Percentiles rank a stretch among this genome's conserved stretches.
These are phyloP conservation scores for Microcebus jonahi DNA, from an alignment of 2,113 vertebrate genomes.

Conservation along the genomic window DNA sequence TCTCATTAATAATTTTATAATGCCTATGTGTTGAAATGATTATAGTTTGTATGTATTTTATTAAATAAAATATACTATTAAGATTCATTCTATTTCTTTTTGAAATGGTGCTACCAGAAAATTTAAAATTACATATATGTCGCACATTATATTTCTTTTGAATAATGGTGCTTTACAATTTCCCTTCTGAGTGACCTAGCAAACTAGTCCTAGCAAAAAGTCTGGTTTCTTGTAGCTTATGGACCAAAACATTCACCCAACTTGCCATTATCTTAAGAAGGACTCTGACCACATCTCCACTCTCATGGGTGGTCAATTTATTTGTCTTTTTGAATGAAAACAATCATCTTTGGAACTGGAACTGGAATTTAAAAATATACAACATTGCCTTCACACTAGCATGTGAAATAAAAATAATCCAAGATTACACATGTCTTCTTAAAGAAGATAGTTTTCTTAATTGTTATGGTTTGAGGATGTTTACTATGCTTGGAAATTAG, in stretches of 20 bases:
- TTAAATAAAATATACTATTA: neutral
- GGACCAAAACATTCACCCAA: neutral
- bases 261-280: neutral
- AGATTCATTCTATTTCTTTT: neutral
- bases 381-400: neutral
- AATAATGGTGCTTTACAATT: neutral
- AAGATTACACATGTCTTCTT: neutral
- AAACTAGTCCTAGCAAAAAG: neutral
- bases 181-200: neutral
- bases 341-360: neutral
- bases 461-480: neutral
- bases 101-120: neutral
- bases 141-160: neutral
- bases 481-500: neutral
- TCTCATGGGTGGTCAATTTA: neutral
- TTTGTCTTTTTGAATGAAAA: slow-evolving; percentile 23
- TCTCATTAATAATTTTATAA: neutral
- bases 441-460: neutral
- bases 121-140: neutral
- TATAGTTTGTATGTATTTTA: neutral
- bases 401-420: neutral
- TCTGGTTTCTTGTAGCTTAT: neutral
- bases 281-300: neutral
- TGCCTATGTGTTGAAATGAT: neutral
- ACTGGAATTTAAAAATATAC: neutral